Base-by-base conservation (phyloP, 1,140 invertebrate species). In the Drosophila aff. region DNA sequence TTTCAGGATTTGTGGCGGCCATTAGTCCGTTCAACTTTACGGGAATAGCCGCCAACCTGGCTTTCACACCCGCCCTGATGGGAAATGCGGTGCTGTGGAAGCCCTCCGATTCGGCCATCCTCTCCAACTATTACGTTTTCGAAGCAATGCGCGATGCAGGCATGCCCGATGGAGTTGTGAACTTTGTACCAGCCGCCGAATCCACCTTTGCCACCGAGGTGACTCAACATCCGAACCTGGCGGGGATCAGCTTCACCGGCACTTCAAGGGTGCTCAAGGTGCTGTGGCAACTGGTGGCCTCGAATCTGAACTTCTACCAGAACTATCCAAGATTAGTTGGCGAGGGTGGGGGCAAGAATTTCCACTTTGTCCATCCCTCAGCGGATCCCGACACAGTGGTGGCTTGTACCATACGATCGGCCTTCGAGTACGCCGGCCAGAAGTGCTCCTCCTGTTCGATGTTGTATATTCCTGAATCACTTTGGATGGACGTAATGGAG, bases 21-120 rank as follows among this genome's bases (percentile, higher is more conserved):
- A 96, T 99, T 5, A 98, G 98, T 71, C 99, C 99, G 0, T 99
- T 99, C 92, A 99, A 99, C 93, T 99, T 99, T 89, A 99, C 99
- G 31, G 98, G 99, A 4, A 99, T 99, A 86, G 99, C 98, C 55
- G 99, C 98, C 38, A 99, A 99, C 94, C 94, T 99, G 50, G 96
- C 97, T 1, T 97, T 98, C 79, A 98, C 98, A 2, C 99, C 99
- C 2, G 98, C 99, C 26, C 93, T 99, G 13, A 99, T 99, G 97
- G 99, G 99, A n/a, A 99, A 99, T 93, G 95, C 96, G 11, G 97
- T 99, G 9, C 79, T 99, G 36, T 99, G 99, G 99, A 99, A 99
- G 93, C 99, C 99, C 4, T 99, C 99, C 6, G 98, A 99, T 85
- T 99, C 98, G 5, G 98, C 99, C 36, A 93, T 99, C 4, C 94